Base-by-base conservation (phyloP, 2,888 invertebrate species). In the Lasioglossum pauxillum region DNA sequence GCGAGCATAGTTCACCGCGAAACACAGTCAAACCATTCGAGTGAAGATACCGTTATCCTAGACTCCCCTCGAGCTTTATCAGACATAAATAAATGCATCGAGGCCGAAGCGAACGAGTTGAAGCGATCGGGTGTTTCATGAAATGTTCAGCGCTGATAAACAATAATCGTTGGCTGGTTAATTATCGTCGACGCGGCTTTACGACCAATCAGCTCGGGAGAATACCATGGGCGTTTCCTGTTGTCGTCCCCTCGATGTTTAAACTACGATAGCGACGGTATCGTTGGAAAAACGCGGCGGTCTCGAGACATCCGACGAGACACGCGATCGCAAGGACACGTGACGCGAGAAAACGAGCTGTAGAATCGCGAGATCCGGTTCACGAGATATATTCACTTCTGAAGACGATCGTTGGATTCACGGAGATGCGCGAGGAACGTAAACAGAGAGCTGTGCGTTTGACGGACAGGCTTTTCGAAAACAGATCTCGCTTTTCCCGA, bases 121-220 rank as follows among this genome's bases (percentile, higher is more conserved):
- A 16, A 67, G 49, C 75, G 57, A 72, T 67, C 38, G 35, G 14
- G 19, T 23, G 7, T 23, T 44, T 67, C 23, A 12, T 35, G 1
- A 72, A 73, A 77, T 44, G 69, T 75, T 67, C 73, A 85, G 44
- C 38, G 38, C n/a, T 38, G 78, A 86, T 79, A 82, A 76, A 76
- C 16, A 16, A n/a, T 85, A 79, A 53, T 82, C 78, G 74, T 4
- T 27, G n/a, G 3, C 49, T 35, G 14, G 64, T 71, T 7, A 57
- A 57, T 80, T 78, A 73, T 86, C 69, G 23, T 23, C 27, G 16
- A 19, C 5, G 7, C 5, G 5, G 0, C 38, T 12, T 16, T 31
- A 7, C 27, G 0, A 23, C 44, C 60, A 67, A 64, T 73, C 7
- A 31, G 10, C 8, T 1, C 16, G n/a, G 31, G 10, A 2, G 14